phyloP scores from a whole-genome alignment of 2,797 vertebrate species.

The Poeciliopsis paucimaculata region DNA sequence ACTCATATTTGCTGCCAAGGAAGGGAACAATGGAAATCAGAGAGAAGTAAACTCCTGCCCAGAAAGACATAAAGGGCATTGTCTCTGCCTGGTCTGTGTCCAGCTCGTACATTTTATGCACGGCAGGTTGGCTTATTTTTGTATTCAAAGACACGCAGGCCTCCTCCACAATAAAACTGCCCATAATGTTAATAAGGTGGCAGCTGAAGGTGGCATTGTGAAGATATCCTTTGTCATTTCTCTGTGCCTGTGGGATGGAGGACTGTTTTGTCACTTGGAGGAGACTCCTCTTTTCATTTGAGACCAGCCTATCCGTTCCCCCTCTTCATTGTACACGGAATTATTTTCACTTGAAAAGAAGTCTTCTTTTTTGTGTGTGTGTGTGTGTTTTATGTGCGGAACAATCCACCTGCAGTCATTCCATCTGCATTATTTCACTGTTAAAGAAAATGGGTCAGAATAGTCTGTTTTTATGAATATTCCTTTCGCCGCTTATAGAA shows the following conservation, averaged over 20 bases:
- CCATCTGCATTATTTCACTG: conserved; percentile 25
- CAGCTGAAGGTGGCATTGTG: conserved; percentile 59
- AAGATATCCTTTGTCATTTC: conserved; percentile 58
- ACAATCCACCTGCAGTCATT: conserved; percentile 5
- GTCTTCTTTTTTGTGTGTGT: neutral
- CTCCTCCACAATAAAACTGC: conserved; percentile 57
- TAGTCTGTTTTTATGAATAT: neutral
- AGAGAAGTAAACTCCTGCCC: conserved; percentile 43
- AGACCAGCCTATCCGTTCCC: conserved; percentile 26
- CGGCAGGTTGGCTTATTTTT: conserved; percentile 35
- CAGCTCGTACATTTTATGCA: conserved; percentile 39
- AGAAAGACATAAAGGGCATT: conserved; percentile 43
- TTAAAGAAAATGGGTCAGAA: conserved; percentile 1
- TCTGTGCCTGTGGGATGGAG: conserved; percentile 35
- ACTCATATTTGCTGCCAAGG: conserved; percentile 39
- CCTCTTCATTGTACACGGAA: conserved; percentile 27
- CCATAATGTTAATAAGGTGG: conserved; percentile 58
- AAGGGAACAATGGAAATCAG: conserved; percentile 46
- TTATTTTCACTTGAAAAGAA: conserved; percentile 38
- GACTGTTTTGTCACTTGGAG: conserved; percentile 51
- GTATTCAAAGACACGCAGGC: conserved; percentile 53
- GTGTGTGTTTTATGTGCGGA: conserved; percentile 36
- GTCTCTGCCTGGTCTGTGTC: conserved; percentile 21
- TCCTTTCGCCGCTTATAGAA: neutral
- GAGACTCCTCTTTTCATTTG: conserved; percentile 45